These are phyloP conservation scores for Palloptera scutellata DNA, from an alignment of 2,888 invertebrate species.

Conservation along the genomic window DNA sequence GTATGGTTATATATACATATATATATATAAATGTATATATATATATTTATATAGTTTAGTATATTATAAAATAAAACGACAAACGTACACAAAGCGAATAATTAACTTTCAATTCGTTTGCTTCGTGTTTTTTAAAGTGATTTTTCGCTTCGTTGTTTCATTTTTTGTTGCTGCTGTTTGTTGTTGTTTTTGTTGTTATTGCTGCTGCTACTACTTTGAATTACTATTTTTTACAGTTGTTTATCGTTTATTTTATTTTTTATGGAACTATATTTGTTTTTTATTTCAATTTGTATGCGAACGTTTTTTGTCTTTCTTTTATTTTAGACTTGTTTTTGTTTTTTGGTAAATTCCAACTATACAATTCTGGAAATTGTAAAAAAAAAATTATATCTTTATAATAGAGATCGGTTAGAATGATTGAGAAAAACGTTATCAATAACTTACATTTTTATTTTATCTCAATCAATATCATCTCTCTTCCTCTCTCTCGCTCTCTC, in stretches of 20 bases:
- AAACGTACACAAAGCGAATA: conserved; percentile 22
- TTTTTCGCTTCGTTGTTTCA: conserved; percentile 12
- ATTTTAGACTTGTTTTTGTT: too few relatives aligned
- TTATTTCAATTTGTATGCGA: conserved; percentile 6
- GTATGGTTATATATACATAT: neutral
- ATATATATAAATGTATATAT: conserved; percentile 5
- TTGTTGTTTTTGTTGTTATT: conserved; percentile 1
- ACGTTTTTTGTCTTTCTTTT: too few relatives aligned
- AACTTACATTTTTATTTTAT: too few relatives aligned
- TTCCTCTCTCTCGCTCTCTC: neutral
- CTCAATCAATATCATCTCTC: conserved; percentile 1
- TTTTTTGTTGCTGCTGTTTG: conserved; percentile 8
- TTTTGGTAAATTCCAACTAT: too few relatives aligned
- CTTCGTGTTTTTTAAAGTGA: conserved; percentile 5
- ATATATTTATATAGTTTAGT: conserved; percentile 17
- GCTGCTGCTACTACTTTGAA: neutral
- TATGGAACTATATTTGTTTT: conserved; percentile 10
- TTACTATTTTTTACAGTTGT: neutral
- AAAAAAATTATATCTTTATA: too few relatives aligned
- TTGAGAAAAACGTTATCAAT: too few relatives aligned
- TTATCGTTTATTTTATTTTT: conserved; percentile 3
- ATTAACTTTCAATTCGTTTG: conserved; percentile 34
- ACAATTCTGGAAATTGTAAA: too few relatives aligned
- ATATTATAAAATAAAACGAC: conserved; percentile 25
- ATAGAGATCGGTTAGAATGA: too few relatives aligned